Percentiles rank a stretch among this genome's conserved stretches.
Evolutionary conservation across 2,888 invertebrate species (phyloP).

Genomic region (Drosophila robusta): DNA sequence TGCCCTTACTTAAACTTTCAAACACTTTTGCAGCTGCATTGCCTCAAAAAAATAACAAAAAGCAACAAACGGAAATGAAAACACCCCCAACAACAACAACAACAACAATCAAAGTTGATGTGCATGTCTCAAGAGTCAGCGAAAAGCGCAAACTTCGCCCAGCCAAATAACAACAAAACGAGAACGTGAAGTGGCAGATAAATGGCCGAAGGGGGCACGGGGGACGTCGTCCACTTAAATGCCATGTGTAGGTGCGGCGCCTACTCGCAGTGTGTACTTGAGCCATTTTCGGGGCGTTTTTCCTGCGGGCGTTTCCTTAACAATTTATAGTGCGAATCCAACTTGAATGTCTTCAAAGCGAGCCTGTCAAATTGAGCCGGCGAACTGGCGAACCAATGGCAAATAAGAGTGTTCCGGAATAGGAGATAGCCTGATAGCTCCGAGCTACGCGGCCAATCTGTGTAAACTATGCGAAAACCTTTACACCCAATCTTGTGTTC

Average conservation of each 20-base stretch:
- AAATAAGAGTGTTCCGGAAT: neutral
- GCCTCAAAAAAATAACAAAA: constrained; percentile 2
- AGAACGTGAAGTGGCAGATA: constrained; percentile 63
- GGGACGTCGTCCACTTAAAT: constrained; percentile 26
- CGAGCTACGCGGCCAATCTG: neutral
- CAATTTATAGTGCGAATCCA: constrained; percentile 11
- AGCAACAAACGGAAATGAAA: neutral
- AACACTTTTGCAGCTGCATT: constrained; percentile 32
- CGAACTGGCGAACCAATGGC: neutral
- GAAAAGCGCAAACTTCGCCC: constrained; percentile 45
- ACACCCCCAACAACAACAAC: constrained; percentile 1
- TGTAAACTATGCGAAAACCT: too few relatives aligned
- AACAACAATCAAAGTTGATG: constrained; percentile 47
- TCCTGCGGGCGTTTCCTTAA: constrained; percentile 25
- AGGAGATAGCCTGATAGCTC: too few relatives aligned
- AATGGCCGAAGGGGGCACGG: constrained; percentile 48
- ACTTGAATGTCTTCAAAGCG: neutral
- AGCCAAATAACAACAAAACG: constrained; percentile 45
- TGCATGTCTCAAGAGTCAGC: constrained; percentile 46
- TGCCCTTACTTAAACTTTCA: constrained; percentile 22
- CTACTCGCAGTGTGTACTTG: constrained; percentile 25
- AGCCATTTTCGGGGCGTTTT: constrained; percentile 15
- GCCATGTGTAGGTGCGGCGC: constrained; percentile 25
- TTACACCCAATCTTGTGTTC: too few relatives aligned
- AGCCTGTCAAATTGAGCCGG: neutral